phyloP scores from a whole-genome alignment of 2,113 vertebrate species.

The Opisthocomus hoazin region DNA sequence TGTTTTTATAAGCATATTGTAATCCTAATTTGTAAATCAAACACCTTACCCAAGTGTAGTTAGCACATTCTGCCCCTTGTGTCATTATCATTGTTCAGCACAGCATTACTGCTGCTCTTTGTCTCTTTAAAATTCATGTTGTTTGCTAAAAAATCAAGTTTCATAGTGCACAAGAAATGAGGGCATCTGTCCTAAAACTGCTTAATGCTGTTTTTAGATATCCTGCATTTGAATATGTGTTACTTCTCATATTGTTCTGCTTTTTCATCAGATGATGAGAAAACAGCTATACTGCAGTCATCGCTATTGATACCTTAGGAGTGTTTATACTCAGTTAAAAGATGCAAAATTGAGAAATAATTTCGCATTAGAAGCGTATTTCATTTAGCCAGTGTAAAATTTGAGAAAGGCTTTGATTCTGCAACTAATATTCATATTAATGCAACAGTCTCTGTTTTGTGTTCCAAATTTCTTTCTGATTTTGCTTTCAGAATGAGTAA shows the following conservation, averaged over 20 bases:
- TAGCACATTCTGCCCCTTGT: accelerated
- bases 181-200: not conserved
- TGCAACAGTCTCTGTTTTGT: not conserved
- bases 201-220: not conserved
- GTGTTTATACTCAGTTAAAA: not conserved
- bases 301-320: not conserved
- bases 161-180: not conserved
- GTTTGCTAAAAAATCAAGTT: not conserved
- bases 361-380: not conserved
- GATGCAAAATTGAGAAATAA: not conserved
- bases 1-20: not conserved
- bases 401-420: not conserved
- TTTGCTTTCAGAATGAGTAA: not conserved
- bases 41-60: not conserved
- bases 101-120: not conserved
- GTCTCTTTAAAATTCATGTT: not conserved
- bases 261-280: not conserved
- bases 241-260: not conserved
- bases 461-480: not conserved
- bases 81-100: not conserved
- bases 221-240: not conserved
- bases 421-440: not conserved
- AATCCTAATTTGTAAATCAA: not conserved
- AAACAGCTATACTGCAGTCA: not conserved
- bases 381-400: not conserved